Conservation (phyloP, 2,888 invertebrate genomes). For the Ephialtes manifestator region DNA sequence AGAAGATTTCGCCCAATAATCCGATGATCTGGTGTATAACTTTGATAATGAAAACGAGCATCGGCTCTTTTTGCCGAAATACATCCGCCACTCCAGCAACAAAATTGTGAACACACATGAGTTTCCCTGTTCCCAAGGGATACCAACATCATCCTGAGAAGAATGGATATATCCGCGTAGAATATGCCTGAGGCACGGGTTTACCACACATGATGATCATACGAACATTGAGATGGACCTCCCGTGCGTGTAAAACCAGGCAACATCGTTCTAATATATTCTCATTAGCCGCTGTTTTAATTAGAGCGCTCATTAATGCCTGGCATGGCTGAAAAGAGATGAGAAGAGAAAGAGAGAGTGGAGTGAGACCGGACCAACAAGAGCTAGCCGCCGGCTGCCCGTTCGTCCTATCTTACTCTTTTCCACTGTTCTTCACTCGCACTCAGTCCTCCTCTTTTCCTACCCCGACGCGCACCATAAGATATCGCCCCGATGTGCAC, state of each 20-base stretch:
- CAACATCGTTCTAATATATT: slow-evolving; percentile 82
- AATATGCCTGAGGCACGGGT: slow-evolving; percentile 15
- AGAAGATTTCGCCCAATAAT: not conserved
- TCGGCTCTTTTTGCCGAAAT: not conserved
- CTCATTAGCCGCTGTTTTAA: slow-evolving; percentile 83
- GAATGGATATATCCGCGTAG: slow-evolving; percentile 36
- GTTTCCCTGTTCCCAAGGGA: slow-evolving; percentile 26
- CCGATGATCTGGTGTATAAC: not conserved
- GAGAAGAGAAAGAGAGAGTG: slow-evolving; percentile 44
- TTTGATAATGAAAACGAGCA: not conserved
- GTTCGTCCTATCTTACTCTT: slow-evolving; percentile 38
- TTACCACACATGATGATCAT: slow-evolving; percentile 32
- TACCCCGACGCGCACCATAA: slow-evolving; percentile 39
- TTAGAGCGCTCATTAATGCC: slow-evolving; percentile 83
- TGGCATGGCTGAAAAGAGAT: slow-evolving; percentile 70
- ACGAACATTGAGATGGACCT: slow-evolving; percentile 61
- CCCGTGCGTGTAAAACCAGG: slow-evolving; percentile 64
- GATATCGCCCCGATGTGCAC: slow-evolving; percentile 51
- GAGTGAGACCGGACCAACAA: slow-evolving; percentile 47
- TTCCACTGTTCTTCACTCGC: slow-evolving; percentile 24
- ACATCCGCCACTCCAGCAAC: not conserved
- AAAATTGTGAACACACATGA: slow-evolving; percentile 2
- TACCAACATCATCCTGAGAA: slow-evolving; percentile 9
- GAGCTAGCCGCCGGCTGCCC: slow-evolving; percentile 41
- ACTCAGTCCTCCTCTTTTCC: slow-evolving; percentile 31